Percentiles rank a stretch among this genome's conserved stretches.
phyloP scores from a whole-genome alignment of 2,797 vertebrate genomes.

The Trachurus trachurus region DNA sequence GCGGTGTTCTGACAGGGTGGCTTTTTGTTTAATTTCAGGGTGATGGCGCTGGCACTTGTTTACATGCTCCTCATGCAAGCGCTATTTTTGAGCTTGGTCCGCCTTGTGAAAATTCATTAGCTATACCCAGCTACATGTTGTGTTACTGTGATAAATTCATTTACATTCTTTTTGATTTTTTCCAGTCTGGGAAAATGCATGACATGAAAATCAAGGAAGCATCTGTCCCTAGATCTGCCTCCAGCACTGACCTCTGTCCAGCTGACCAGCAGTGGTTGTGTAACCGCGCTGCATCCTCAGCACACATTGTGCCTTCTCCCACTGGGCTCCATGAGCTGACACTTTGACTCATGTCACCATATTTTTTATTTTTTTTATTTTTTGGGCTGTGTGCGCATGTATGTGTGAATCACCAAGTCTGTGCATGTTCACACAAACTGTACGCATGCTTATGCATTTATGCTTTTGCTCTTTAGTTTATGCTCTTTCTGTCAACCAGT shows the following conservation, averaged over 20 bases:
- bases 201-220: slow-evolving; percentile 16
- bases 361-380: slow-evolving; percentile 9
- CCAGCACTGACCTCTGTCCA: slow-evolving; percentile 40
- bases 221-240: slow-evolving; percentile 33
- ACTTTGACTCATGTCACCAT: slow-evolving; percentile 71
- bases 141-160: no score
- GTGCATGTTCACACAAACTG: not conserved
- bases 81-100: not conserved
- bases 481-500: slow-evolving; percentile 21
- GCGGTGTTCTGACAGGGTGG: not conserved
- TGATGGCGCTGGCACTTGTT: not conserved
- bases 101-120: not conserved
- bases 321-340: slow-evolving; percentile 65
- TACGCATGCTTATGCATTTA: not conserved
- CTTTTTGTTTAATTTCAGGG: not conserved
- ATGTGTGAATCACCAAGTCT: not conserved
- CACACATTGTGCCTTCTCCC: slow-evolving; percentile 54
- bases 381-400: not conserved
- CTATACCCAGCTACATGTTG: not conserved
- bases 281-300: slow-evolving; percentile 61
- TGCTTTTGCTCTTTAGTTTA: not conserved
- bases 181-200: not conserved
- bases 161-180: not conserved
- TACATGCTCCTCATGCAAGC: not conserved
- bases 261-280: slow-evolving; percentile 66